Conservation (phyloP, 2,888 invertebrate genomes). For the Hirudinaria manillensis region DNA sequence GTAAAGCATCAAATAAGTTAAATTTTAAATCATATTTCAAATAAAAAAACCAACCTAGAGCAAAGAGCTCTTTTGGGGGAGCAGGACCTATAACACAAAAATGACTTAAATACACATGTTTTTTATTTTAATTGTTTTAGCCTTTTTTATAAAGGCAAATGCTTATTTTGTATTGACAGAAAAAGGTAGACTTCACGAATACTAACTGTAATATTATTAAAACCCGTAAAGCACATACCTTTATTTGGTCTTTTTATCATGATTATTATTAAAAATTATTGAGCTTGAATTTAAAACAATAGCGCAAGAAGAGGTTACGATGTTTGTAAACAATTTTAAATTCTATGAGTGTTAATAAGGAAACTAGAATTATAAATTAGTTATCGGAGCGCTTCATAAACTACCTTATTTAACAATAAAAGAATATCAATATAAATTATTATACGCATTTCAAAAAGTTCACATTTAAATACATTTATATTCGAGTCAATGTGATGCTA, state of each 20-base stretch:
- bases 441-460: no score
- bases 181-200: no score
- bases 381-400: background rate
- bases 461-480: no score
- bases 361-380: background rate
- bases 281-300: background rate
- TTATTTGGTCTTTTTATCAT: slow-evolving; percentile 19
- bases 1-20: background rate
- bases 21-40: no score
- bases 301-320: background rate
- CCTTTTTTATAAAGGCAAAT: no score
- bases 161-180: no score
- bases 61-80: slow-evolving; percentile 53
- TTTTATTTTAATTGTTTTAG: background rate
- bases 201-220: background rate
- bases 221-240: background rate
- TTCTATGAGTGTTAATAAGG: no score
- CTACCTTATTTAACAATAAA: background rate
- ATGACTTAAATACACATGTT: background rate
- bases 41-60: slow-evolving; percentile 49
- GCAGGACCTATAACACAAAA: slow-evolving; percentile 41
- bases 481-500: no score
- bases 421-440: no score
- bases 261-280: background rate
- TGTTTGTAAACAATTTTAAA: no score